phyloP scores from a whole-genome alignment of 2,797 vertebrate genomes.

The Bucorvus abyssinicus region DNA sequence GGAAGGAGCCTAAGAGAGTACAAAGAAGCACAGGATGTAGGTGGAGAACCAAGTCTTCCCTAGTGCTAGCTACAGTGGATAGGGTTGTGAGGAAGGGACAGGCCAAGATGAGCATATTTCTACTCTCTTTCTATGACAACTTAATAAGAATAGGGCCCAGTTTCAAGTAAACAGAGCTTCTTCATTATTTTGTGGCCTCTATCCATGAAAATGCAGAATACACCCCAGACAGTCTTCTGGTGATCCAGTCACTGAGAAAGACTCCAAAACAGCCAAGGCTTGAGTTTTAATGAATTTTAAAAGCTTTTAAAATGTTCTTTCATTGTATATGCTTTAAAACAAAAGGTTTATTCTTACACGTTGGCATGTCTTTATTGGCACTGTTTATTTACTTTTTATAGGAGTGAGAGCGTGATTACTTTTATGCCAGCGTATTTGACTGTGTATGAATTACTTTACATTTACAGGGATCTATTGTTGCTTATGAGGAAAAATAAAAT shows the following conservation, averaged over 20 bases:
- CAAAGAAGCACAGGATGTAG: background rate
- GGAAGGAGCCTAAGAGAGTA: background rate
- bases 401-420: constrained; percentile 17
- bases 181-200: background rate
- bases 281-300: background rate
- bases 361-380: constrained; percentile 7
- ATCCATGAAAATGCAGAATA: background rate
- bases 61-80: background rate
- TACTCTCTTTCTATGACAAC: background rate
- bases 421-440: constrained; percentile 20
- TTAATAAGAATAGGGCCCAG: background rate
- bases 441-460: constrained; percentile 30
- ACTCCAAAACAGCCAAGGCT: background rate
- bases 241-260: background rate
- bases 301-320: background rate
- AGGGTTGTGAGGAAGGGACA: background rate
- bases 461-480: constrained; percentile 45
- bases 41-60: background rate
- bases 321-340: background rate
- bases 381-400: constrained; percentile 45
- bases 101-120: background rate
- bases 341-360: constrained; percentile 51
- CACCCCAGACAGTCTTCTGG: background rate
- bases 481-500: constrained; percentile 36
- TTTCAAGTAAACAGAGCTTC: background rate